Evolutionary conservation across 2,113 vertebrate species (phyloP).

Genomic region (Nibea coibor): DNA sequence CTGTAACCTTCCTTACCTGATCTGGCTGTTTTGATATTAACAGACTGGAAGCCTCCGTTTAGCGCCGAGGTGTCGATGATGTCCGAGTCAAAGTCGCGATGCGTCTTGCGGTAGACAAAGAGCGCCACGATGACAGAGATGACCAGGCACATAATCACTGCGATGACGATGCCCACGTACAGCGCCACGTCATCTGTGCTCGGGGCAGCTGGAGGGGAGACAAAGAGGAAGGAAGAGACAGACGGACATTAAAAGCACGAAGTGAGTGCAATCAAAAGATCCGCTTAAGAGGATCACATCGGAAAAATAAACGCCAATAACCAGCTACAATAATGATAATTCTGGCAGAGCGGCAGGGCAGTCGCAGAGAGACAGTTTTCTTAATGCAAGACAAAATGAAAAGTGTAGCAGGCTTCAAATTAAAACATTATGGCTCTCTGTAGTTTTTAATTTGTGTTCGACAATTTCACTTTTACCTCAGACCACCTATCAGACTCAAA

Average conservation of each 20-base stretch:
- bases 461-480: constrained; percentile 29
- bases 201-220: constrained; percentile 86
- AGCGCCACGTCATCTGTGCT: constrained; percentile 93
- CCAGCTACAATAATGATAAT: background rate
- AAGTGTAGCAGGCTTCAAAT: background rate
- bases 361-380: background rate
- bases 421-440: background rate
- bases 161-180: constrained; percentile 93
- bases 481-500: constrained; percentile 36
- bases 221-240: constrained; percentile 11
- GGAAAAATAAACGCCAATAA: constrained; percentile 8
- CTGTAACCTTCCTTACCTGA: constrained; percentile 85
- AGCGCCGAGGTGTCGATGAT: constrained; percentile 94
- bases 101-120: constrained; percentile 95
- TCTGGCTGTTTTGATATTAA: constrained; percentile 94
- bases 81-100: constrained; percentile 94
- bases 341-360: background rate
- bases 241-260: background rate
- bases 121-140: constrained; percentile 91
- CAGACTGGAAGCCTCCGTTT: constrained; percentile 95
- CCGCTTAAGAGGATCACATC: background rate
- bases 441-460: background rate
- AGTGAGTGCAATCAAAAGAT: background rate
- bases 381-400: background rate
- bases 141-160: constrained; percentile 94